Percentiles rank a stretch among this genome's conserved stretches.
phyloP scores from a whole-genome alignment of 37 sponge, comb jelly and placozoan species.

The Axinella damicornis region DNA sequence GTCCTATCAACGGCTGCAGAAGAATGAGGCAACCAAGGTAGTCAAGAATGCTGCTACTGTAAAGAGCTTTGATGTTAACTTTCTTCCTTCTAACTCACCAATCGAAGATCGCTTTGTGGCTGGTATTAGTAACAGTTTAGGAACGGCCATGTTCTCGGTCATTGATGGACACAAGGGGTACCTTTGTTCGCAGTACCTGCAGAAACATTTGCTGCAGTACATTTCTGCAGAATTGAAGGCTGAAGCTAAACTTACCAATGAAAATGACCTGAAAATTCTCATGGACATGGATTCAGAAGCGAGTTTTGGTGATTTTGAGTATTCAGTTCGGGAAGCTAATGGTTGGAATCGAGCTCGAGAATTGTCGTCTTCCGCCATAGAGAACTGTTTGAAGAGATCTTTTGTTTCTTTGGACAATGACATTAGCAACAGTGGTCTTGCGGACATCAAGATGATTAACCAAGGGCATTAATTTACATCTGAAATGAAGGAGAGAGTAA shows the following conservation, averaged over 20 bases:
- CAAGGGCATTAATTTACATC: conserved; percentile 48
- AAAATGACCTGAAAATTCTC: conserved; percentile 4
- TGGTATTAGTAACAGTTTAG: conserved; percentile 19
- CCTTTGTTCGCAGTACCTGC: conserved; percentile 68
- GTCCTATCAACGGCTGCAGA: conserved; percentile 39
- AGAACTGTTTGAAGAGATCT: conserved; percentile 23
- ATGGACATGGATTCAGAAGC: conserved; percentile 20
- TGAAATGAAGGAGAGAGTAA: conserved; percentile 43
- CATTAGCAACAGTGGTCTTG: conserved; percentile 50
- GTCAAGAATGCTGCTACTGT: conserved; percentile 40
- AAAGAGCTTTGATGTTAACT: conserved; percentile 59
- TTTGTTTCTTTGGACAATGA: conserved; percentile 58
- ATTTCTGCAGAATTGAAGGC: conserved; percentile 10
- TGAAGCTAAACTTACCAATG: background rate
- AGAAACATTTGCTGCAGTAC: conserved; percentile 58
- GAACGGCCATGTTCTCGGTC: conserved; percentile 66
- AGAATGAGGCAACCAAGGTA: conserved; percentile 42
- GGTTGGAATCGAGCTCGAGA: background rate
- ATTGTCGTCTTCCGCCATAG: background rate
- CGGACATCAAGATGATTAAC: conserved; percentile 33
- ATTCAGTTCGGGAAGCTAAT: background rate
- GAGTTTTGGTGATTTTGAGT: no score
- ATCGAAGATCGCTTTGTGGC: conserved; percentile 83
- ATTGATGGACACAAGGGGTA: conserved; percentile 87
- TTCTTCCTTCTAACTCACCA: conserved; percentile 80